Evolutionary conservation across 2,888 invertebrate genomes (phyloP), one percentile per base, ranked within the genome.

Genomic region (Drosophila sordidula): DNA sequence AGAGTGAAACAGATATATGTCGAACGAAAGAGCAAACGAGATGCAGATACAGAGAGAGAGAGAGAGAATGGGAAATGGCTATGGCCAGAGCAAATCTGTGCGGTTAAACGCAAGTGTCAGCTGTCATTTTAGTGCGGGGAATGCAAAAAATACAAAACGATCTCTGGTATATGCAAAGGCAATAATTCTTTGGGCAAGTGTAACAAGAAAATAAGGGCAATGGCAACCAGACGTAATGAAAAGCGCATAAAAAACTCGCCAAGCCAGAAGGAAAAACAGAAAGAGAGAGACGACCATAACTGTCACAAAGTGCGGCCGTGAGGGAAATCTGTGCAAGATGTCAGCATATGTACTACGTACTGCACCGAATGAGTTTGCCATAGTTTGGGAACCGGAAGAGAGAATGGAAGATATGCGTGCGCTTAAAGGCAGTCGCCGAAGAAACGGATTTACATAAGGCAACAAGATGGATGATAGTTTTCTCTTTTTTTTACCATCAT

Each of bases 81-180:
- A 59, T 62, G 55, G 45, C 63, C 69, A 78, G 69, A 77, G 85
- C 86, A 87, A 87, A 86, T 87, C 87, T 86, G 77, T 84, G 85
- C 82, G 87, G 87, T 87, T 86, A 80, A 83, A 82, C 86, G 72
- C 87, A 87, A 87, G 87, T 87, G 87, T 87, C 87, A 87, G 86
- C 86, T 87, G 87, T 86, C 87, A 86, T 86, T 87, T 87, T 75
- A 74, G 80, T 70, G 80, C 72, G 74, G 58, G 38, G 52, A 59
- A 61, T 66, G 67, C 45, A 63, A 66, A 47, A 41, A 18, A 54
- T 12, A 56, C 29, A 70, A 51, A 59, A 32, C 52, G 59, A 64
- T 46, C 38, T 45, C 16, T 54, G 22, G 42, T 57, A 76, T 77
- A 82, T 77, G 80, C 80, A 78, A 63, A 71, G 75, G 86, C 84